These are phyloP conservation scores for Ibidorhyncha struthersii DNA, from an alignment of 2,113 vertebrate species.

Conservation along the genomic window DNA sequence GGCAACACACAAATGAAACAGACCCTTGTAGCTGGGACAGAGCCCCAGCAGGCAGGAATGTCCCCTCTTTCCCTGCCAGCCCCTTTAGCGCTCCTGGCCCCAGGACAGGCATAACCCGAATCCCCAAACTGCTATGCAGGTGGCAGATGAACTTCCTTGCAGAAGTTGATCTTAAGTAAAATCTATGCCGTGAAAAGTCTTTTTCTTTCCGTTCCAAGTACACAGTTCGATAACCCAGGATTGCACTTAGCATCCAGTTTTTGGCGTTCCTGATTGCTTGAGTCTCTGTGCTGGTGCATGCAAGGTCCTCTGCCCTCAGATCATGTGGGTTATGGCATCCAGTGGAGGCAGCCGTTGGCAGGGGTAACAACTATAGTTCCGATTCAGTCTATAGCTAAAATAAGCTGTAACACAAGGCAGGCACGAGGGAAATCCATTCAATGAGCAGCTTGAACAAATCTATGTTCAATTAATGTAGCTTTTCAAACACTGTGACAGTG, in stretches of 20 bases:
- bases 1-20: background rate
- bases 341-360: background rate
- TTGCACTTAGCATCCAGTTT: background rate
- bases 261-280: background rate
- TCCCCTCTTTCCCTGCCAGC: background rate
- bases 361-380: background rate
- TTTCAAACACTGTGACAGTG: conserved; percentile 66
- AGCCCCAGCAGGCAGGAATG: background rate
- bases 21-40: fast-evolving
- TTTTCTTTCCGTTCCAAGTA: fast-evolving
- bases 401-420: conserved; percentile 45
- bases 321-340: background rate
- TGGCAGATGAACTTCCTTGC: background rate
- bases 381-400: conserved; percentile 49
- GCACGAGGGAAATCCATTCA: conserved; percentile 58
- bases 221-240: fast-evolving
- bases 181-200: background rate
- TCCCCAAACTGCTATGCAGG: background rate
- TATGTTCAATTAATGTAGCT: conserved; percentile 68
- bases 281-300: background rate
- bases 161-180: background rate
- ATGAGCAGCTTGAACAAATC: conserved; percentile 64
- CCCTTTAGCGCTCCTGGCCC: background rate
- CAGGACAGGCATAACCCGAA: background rate
- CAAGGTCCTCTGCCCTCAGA: background rate